Percentiles rank a stretch among this genome's conserved stretches.
These are phyloP conservation scores for Andrena haemorrhoa DNA, from an alignment of 2,888 invertebrate species.

Conservation along the genomic window DNA sequence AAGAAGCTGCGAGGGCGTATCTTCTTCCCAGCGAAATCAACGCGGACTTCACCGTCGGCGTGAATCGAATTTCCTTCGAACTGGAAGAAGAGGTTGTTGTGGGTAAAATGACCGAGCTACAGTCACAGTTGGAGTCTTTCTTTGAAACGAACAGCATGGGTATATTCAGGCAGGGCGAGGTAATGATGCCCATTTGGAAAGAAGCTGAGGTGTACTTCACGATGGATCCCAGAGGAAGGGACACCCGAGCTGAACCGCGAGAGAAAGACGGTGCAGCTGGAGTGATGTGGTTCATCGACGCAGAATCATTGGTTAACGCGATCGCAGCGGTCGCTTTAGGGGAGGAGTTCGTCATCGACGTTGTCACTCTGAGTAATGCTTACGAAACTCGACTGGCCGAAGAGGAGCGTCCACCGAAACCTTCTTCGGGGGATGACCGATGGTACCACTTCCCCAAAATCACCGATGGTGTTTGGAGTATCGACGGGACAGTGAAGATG, in stretches of 20 bases:
- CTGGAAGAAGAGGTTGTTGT: constrained; percentile 85
- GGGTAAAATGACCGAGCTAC: constrained; percentile 84
- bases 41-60: constrained; percentile 84
- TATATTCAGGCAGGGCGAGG: constrained; percentile 85
- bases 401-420: constrained; percentile 61
- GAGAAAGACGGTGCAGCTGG: constrained; percentile 74
- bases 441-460: constrained; percentile 78
- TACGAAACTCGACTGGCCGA: constrained; percentile 74
- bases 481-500: constrained; percentile 70
- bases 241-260: constrained; percentile 68
- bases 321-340: constrained; percentile 61
- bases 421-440: constrained; percentile 69
- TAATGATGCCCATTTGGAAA: constrained; percentile 83
- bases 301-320: constrained; percentile 64
- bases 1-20: constrained; percentile 83
- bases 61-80: constrained; percentile 83
- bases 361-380: constrained; percentile 72
- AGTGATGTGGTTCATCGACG: constrained; percentile 78
- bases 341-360: constrained; percentile 74
- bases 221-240: constrained; percentile 79
- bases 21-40: constrained; percentile 84
- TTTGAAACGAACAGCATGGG: constrained; percentile 87
- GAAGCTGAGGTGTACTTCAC: constrained; percentile 77
- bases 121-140: constrained; percentile 86
- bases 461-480: constrained; percentile 76